Evolutionary conservation across 2,113 vertebrate genomes (phyloP).

Genomic region (Vidua macroura): DNA sequence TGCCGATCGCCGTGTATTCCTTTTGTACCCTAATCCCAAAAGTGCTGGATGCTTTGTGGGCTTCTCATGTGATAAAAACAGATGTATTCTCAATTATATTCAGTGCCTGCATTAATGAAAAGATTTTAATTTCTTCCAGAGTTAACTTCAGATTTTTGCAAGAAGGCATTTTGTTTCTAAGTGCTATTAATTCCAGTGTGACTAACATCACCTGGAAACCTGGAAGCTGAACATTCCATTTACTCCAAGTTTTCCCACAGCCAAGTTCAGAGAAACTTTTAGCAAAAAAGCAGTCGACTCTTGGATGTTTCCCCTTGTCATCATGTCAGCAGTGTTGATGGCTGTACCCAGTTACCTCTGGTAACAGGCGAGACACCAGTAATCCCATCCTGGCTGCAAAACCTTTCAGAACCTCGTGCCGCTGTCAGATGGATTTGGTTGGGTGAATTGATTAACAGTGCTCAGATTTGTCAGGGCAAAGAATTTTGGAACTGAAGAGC

Average conservation of each 20-base stretch:
- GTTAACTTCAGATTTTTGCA: not conserved
- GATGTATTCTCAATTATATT: not conserved
- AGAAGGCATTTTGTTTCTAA: not conserved
- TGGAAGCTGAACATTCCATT: not conserved
- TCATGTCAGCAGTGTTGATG: not conserved
- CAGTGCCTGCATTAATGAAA: not conserved
- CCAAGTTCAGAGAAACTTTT: not conserved
- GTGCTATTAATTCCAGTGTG: not conserved
- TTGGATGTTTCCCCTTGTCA: not conserved
- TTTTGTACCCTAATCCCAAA: not conserved
- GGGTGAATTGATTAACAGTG: not conserved
- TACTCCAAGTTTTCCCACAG: not conserved
- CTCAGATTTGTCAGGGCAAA: not conserved
- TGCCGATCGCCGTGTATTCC: not conserved
- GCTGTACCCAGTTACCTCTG: not conserved
- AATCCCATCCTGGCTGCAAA: not conserved
- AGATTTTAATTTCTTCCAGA: not conserved
- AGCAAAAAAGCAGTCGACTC: not conserved
- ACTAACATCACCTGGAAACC: slow-evolving; percentile 41
- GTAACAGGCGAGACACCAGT: not conserved
- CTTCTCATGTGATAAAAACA: not conserved
- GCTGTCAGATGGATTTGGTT: not conserved
- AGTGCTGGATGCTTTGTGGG: not conserved
- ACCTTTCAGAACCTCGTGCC: not conserved
- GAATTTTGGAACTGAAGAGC: not conserved